phyloP scores from a whole-genome alignment of 2,113 vertebrate species.

The Entelurus aequoreus region DNA sequence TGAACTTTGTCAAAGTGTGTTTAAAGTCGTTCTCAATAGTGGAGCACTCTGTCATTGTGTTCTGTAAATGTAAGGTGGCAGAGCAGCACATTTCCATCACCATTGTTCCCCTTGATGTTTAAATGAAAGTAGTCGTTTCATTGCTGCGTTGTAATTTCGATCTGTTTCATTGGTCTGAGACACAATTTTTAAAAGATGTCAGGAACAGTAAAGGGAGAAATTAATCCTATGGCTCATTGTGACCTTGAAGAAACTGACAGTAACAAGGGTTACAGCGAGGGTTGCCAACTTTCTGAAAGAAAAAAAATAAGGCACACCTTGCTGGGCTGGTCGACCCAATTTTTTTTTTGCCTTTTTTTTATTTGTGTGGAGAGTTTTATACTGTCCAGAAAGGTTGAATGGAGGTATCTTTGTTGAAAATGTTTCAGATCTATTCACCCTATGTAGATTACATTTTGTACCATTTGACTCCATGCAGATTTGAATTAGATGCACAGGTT shows the following conservation, averaged over 20 bases:
- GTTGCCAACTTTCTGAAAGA: too few species aligned
- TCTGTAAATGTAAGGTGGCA: conserved; percentile 18
- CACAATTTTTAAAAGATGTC: conserved; percentile 4
- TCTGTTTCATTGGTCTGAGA: conserved; percentile 17
- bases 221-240: background rate
- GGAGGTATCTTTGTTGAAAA: too few species aligned
- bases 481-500: too few species aligned
- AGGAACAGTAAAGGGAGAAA: conserved; percentile 3
- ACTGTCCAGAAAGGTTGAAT: too few species aligned
- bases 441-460: too few species aligned
- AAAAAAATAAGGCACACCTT: too few species aligned
- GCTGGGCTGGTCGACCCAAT: too few species aligned
- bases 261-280: background rate
- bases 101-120: conserved; percentile 8
- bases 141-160: conserved; percentile 15
- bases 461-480: too few species aligned
- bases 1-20: conserved; percentile 44
- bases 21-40: conserved; percentile 40
- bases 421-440: too few species aligned
- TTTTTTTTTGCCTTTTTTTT: too few species aligned
- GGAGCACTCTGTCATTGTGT: conserved; percentile 36
- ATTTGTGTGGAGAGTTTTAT: too few species aligned
- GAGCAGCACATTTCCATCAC: conserved; percentile 12
- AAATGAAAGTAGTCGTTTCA: conserved; percentile 11
- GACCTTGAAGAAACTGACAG: background rate